A percentile compares a stretch with the other conserved stretches of the same genome.
These are phyloP conservation scores for Salvelinus sp. DNA, from an alignment of 2,113 vertebrate species.

Conservation along the genomic window DNA sequence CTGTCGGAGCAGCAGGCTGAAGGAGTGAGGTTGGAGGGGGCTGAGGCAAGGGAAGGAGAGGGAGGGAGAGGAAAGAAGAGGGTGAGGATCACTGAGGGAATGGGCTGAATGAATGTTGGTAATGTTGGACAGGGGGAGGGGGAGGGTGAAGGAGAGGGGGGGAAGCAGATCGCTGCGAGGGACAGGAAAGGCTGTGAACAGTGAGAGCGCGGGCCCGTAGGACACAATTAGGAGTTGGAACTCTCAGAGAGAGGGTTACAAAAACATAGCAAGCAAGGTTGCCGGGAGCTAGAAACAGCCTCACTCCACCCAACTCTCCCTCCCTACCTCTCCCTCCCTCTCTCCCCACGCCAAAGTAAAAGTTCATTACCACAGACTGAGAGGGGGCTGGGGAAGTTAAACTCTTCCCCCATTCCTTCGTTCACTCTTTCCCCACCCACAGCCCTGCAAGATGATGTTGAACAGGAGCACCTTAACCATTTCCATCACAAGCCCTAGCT, in stretches of 20 bases:
- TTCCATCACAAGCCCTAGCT: slow-evolving; percentile 45
- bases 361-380: slow-evolving; percentile 55
- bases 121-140: not conserved
- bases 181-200: slow-evolving; percentile 63
- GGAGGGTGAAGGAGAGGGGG: not conserved
- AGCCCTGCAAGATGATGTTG: slow-evolving; percentile 21
- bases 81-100: no score
- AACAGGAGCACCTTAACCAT: slow-evolving; percentile 48
- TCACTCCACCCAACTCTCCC: no score
- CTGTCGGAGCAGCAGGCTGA: slow-evolving; percentile 59
- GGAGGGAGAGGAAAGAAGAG: no score
- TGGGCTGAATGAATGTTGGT: no score
- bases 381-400: slow-evolving; percentile 43
- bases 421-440: slow-evolving; percentile 11
- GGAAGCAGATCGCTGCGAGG: slow-evolving; percentile 41
- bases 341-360: slow-evolving; percentile 51
- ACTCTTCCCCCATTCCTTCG: slow-evolving; percentile 18
- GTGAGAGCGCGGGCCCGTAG: slow-evolving; percentile 50
- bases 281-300: slow-evolving; percentile 22
- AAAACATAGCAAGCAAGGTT: slow-evolving; percentile 63
- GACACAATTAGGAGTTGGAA: slow-evolving; percentile 70
- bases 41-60: no score
- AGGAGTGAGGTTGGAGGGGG: slow-evolving; percentile 47
- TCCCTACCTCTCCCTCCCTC: no score
- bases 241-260: slow-evolving; percentile 61